Percentiles rank a stretch among this genome's conserved stretches.
Evolutionary conservation across 1,140 invertebrate species (phyloP).

Genomic region (Myzus persicae): DNA sequence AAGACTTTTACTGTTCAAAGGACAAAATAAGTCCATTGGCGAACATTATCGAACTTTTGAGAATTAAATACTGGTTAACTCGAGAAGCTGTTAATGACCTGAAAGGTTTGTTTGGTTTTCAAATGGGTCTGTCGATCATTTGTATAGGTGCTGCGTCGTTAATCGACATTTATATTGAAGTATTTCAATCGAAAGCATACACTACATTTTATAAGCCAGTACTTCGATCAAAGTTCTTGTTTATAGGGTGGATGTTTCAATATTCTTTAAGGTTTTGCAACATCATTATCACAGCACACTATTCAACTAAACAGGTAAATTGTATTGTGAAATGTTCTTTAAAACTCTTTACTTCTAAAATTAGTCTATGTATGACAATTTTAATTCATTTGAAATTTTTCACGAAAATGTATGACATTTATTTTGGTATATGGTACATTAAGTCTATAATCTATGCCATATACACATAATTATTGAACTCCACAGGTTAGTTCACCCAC

Average conservation of each 20-base stretch:
- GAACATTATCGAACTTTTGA: not conserved
- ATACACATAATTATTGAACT: no score
- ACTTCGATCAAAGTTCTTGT: not conserved
- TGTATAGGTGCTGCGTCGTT: not conserved
- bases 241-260: not conserved
- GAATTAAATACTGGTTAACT: not conserved
- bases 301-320: no score
- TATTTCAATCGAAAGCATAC: not conserved
- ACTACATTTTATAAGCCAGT: not conserved
- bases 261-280: not conserved
- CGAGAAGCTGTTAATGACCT: not conserved
- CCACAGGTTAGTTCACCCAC: no score
- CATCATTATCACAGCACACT: no score
- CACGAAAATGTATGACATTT: no score
- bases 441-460: no score
- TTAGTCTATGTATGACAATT: no score
- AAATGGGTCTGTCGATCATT: not conserved
- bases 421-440: no score
- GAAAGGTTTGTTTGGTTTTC: not conserved
- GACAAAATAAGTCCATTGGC: not conserved
- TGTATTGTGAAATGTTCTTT: no score
- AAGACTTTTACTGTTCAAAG: conserved; percentile 22
- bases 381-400: no score
- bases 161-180: not conserved
- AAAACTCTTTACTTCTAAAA: no score